Conservation (phyloP, 2,113 vertebrate genomes). For the Stomatorhinus ivindoensis region DNA sequence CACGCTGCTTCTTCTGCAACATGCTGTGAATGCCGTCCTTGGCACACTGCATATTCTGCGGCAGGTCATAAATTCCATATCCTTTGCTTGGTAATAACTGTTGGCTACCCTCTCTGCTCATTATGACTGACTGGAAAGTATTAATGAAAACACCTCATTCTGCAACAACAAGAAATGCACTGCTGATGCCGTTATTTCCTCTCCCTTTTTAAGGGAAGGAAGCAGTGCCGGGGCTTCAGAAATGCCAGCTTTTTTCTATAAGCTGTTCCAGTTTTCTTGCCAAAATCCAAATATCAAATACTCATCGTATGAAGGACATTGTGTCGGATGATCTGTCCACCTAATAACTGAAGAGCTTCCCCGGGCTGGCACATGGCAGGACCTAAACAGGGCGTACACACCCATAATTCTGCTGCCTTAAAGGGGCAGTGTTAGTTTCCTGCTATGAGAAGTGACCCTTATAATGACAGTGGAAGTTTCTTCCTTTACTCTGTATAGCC, state of each 20-base stretch:
- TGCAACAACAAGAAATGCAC: slow-evolving; percentile 75
- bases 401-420: slow-evolving; percentile 15
- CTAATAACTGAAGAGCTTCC: slow-evolving; percentile 45
- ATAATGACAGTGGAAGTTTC: background rate
- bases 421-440: slow-evolving; percentile 1
- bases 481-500: background rate
- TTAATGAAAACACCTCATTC: slow-evolving; percentile 86
- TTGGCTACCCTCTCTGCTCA: slow-evolving; percentile 74
- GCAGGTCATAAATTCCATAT: slow-evolving; percentile 52
- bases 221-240: slow-evolving; percentile 82
- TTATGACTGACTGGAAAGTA: slow-evolving; percentile 85
- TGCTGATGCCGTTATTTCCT: slow-evolving; percentile 69
- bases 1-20: slow-evolving; percentile 77
- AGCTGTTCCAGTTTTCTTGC: slow-evolving; percentile 81
- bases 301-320: slow-evolving; percentile 78
- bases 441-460: background rate
- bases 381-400: slow-evolving; percentile 39
- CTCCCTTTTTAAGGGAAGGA: slow-evolving; percentile 72
- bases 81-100: slow-evolving; percentile 81
- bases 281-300: slow-evolving; percentile 82
- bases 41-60: slow-evolving; percentile 81
- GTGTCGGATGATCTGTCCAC: slow-evolving; percentile 49
- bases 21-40: slow-evolving; percentile 70
- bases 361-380: slow-evolving; percentile 59
- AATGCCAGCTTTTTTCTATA: slow-evolving; percentile 82